A percentile compares a stretch with the other conserved stretches of the same genome.
Conservation (phyloP, 2,797 vertebrate genomes). For the Chelonia mydas region DNA sequence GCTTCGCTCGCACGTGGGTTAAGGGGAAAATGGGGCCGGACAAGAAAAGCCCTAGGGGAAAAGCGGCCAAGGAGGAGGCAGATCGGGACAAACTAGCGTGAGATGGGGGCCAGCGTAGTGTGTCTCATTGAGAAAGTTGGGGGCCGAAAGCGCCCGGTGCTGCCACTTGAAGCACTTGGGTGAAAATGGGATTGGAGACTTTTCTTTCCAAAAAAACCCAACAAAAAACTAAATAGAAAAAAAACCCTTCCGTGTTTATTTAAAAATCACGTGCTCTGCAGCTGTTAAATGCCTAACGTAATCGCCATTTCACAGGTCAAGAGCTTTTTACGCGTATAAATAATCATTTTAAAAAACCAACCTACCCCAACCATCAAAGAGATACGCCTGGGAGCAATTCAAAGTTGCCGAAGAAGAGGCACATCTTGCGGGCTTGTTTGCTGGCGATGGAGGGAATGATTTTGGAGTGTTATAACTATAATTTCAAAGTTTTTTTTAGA, state of each 20-base stretch:
- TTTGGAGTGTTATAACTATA: not conserved
- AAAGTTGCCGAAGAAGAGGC: not conserved
- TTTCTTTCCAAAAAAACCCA: not conserved
- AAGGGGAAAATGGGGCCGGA: not conserved
- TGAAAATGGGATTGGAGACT: not conserved
- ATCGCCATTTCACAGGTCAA: not conserved
- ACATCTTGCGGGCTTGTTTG: not conserved
- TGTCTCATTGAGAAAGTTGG: not conserved
- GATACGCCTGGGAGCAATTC: not conserved
- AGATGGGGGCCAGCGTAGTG: not conserved
- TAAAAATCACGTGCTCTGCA: not conserved
- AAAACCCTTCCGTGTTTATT: not conserved
- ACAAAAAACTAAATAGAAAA: too few relatives aligned
- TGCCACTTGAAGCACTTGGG: slow-evolving; percentile 13
- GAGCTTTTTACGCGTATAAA: not conserved
- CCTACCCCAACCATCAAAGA: too few relatives aligned
- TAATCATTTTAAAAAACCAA: not conserved
- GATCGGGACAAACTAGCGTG: not conserved
- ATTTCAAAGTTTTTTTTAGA: slow-evolving; percentile 2
- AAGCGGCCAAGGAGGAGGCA: not conserved
- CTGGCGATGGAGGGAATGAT: not conserved
- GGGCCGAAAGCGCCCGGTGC: not conserved
- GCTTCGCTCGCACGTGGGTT: not conserved
- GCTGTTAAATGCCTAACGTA: not conserved
- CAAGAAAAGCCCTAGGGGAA: not conserved